Base-by-base conservation (phyloP, 2,888 invertebrate genomes). In the Conops quadrifasciatus region DNA sequence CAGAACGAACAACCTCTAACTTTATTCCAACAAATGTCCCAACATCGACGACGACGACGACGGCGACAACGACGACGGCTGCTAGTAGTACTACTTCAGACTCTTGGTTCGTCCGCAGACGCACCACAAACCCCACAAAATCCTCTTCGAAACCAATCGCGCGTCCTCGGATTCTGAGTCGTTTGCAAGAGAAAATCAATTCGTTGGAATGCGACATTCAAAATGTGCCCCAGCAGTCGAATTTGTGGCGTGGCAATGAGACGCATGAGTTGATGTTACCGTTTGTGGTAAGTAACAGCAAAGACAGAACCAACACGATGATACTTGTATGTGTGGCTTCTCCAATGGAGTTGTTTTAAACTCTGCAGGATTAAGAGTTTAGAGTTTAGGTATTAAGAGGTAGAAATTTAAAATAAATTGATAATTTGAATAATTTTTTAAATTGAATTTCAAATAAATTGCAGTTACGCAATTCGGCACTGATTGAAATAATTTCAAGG, bases 211-310 rank as follows among this genome's bases (percentile, higher is more conserved):
- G 91, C 78, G 91, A 91, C 83, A 87, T 91, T 78, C 89, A 90
- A 76, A 88, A 89, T 78, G 85, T 91, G 79, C 90, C 91, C 65
- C 87, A 88, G 74, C 90, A 90, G 80, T 90, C 91, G 62, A 88
- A 90, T 74, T 86, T 91, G 76, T 91, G 91, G 91, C 89, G 91
- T 62, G 91, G 91, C 79, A 91, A 91, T 81, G 91, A 91, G 82
- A 92, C 91, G 19, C 91, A 91, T 80, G 91, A 92, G 82, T 87
- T 91, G 77, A 88, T 89, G 78, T 86, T 92, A 70, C 91, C 91
- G 28, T 88, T 90, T 81, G 89, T 88, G 88, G 91, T 91, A 87
- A 90, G 89, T 87, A 9, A 36, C n/a, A n/a, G n/a, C n/a, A n/a
- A n/a, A n/a, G n/a, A n/a, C n/a, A n/a, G n/a, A n/a, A n/a, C n/a